Evolutionary conservation across 2,888 invertebrate species (phyloP), one percentile per base, ranked within the genome.

Genomic region (Elmis aenea): DNA sequence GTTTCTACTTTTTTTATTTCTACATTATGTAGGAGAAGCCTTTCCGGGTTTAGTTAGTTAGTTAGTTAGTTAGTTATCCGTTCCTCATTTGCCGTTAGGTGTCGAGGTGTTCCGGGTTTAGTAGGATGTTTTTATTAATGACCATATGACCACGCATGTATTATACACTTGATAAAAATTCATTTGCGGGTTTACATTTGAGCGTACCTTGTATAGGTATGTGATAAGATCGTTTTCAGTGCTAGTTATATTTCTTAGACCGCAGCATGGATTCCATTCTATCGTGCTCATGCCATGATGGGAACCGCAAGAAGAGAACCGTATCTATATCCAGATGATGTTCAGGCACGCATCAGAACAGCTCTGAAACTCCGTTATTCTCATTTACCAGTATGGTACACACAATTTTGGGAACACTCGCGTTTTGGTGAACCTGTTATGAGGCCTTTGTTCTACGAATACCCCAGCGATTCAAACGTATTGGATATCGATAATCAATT

Each of bases 301-400:
- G 16, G 97, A 99, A 68, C 97, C 97, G 5, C 24, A 58, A 81
- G 97, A 0, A 79, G 97, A 16, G 97, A 99, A 68, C 97, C 97
- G 5, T 99, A 93, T 88, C 74, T 94, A 2, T 93, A 81, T 64
- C 79, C 82, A 18, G 76, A 85, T 2, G 69, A 78, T 41, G 83
- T 83, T 0, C 77, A 79, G 3, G 69, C 73, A 1, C 68, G 81
- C 5, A 24, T 44, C n/a, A 24, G 44, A 6, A 37, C 26, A 34
- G 81, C 86, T 0, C 66, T 85, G 20, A 68, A 87, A 6, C 72
- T 79, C 23, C 76, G 97, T 33, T 97, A 99, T 64, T 78, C 83
- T 0, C 85, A 89, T 44, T 66, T 96, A 26, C 93, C 96, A 23
- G 74, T 81, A 37, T 90, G 88, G 90, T 91, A 90, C 69, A 90